A percentile compares a stretch with the other conserved stretches of the same genome.
Conservation (phyloP, 2,113 vertebrate species). For the Catagonus wagneri region DNA sequence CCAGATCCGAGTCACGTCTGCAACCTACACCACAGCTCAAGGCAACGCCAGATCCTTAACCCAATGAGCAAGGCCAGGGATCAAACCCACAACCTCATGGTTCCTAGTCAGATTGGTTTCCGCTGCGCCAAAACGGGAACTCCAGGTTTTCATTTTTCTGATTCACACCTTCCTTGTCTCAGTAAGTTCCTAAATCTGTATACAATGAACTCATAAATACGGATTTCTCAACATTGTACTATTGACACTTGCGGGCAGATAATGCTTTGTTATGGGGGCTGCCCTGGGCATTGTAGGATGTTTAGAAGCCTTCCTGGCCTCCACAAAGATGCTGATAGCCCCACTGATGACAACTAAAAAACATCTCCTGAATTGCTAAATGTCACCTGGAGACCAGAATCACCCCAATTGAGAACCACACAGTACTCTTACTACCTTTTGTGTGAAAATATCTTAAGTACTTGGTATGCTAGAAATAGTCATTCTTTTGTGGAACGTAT, state of each 20-base stretch:
- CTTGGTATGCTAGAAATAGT: not conserved
- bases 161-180: not conserved
- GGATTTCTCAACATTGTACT: not conserved
- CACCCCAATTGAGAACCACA: not conserved
- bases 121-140: too few relatives aligned
- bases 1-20: too few relatives aligned
- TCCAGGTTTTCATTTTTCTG: too few relatives aligned
- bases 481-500: not conserved
- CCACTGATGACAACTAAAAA: not conserved
- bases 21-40: too few relatives aligned
- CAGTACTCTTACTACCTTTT: not conserved
- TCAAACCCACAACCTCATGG: too few relatives aligned
- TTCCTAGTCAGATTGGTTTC: too few relatives aligned
- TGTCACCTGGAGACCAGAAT: not conserved
- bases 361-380: not conserved
- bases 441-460: not conserved
- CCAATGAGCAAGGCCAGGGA: too few relatives aligned
- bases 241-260: not conserved
- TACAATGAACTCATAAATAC: not conserved
- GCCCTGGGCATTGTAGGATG: not conserved
- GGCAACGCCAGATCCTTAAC: too few relatives aligned
- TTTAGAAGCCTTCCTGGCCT: not conserved
- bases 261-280: not conserved
- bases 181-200: not conserved
- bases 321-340: not conserved